These are phyloP conservation scores for Tetrax tetrax DNA, from an alignment of 2,113 vertebrate species.

Conservation along the genomic window DNA sequence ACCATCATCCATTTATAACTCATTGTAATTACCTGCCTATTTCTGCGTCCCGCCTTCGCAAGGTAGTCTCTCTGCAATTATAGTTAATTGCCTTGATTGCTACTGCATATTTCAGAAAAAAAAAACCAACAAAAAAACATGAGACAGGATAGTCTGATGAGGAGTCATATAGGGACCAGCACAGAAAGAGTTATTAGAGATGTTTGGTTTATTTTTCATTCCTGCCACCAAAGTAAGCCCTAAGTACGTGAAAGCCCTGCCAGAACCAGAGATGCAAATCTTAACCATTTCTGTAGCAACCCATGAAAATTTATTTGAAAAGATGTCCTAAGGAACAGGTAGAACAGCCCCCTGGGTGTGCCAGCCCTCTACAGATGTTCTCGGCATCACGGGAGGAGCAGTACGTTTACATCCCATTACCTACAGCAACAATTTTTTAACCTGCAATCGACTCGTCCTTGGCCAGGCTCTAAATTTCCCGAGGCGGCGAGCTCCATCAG, in stretches of 20 bases:
- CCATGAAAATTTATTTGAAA: background rate
- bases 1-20: conserved; percentile 58
- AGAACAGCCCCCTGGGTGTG: background rate
- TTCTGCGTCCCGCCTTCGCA: conserved; percentile 53
- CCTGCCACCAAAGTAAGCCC: background rate
- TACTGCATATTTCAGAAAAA: conserved; percentile 54
- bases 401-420: background rate
- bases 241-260: background rate
- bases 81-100: conserved; percentile 69
- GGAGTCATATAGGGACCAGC: background rate
- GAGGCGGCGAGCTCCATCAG: background rate
- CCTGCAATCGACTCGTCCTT: background rate
- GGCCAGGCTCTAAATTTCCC: background rate
- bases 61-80: conserved; percentile 71
- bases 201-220: background rate
- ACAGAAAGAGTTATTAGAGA: background rate
- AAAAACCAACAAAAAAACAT: background rate
- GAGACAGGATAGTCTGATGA: background rate
- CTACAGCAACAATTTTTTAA: background rate
- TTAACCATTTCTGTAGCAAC: background rate
- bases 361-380: background rate
- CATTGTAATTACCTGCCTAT: conserved; percentile 66
- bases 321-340: background rate
- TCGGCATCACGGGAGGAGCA: accelerated
- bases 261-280: background rate